Conservation (phyloP, 2,797 vertebrate genomes). For the Spheniscus humboldti region DNA sequence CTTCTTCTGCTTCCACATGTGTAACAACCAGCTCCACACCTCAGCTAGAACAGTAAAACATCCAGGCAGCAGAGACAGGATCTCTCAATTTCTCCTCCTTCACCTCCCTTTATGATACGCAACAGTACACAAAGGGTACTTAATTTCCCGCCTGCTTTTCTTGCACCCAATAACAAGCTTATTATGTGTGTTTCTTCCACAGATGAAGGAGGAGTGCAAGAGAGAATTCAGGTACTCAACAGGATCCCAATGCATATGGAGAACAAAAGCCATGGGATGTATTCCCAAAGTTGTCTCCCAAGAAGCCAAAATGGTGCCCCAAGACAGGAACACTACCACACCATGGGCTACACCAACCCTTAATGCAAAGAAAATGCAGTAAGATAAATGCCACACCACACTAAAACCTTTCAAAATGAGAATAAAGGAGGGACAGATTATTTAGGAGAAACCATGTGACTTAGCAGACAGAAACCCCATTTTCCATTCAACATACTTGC, state of each 20-base stretch:
- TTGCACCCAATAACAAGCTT: not conserved
- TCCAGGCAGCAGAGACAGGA: not conserved
- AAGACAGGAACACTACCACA: not conserved
- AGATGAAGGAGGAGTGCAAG: not conserved
- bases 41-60: not conserved
- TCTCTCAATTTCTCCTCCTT: not conserved
- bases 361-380: not conserved
- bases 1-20: not conserved
- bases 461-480: not conserved
- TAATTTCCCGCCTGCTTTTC: not conserved
- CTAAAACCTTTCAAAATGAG: not conserved
- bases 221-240: not conserved
- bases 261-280: not conserved
- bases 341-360: not conserved
- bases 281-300: not conserved
- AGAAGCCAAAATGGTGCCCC: not conserved
- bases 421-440: not conserved
- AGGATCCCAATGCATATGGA: not conserved
- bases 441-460: not conserved
- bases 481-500: not conserved
- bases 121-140: not conserved
- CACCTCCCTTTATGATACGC: not conserved
- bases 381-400: not conserved
- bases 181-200: not conserved
- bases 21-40: not conserved